Percentiles rank a stretch among this genome's conserved stretches.
Conservation (phyloP, 1,140 invertebrate species). For the Drusus annulatus region DNA sequence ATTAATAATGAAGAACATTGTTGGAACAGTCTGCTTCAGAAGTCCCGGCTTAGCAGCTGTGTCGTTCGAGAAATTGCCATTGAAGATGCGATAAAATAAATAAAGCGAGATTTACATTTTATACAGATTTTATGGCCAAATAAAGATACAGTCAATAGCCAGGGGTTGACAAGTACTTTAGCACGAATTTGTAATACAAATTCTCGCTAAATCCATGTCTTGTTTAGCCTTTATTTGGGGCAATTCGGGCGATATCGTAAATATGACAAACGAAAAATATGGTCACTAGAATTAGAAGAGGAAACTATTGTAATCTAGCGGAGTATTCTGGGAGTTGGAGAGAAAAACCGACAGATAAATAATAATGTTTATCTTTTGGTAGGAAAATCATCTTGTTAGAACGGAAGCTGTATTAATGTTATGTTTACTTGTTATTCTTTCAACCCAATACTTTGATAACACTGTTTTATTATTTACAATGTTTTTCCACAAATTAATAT, state of each 20-base stretch:
- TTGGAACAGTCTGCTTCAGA: background rate
- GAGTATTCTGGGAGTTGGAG: too few relatives aligned
- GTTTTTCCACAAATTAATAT: too few relatives aligned
- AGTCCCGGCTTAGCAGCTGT: background rate
- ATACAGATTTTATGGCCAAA: slow-evolving; percentile 22
- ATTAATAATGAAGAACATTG: background rate
- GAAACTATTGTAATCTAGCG: too few relatives aligned
- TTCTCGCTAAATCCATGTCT: background rate
- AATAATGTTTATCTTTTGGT: too few relatives aligned
- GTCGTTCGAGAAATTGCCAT: slow-evolving; percentile 15
- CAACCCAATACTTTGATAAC: too few relatives aligned
- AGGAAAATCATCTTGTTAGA: too few relatives aligned
- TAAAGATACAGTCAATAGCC: slow-evolving; percentile 24
- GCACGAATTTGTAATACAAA: background rate
- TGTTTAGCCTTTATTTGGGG: background rate
- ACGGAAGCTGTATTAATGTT: too few relatives aligned
- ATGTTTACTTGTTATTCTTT: too few relatives aligned
- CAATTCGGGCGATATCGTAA: background rate
- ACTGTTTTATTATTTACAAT: too few relatives aligned
- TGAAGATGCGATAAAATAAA: slow-evolving; percentile 22
- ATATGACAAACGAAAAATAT: slow-evolving; percentile 11
- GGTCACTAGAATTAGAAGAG: background rate
- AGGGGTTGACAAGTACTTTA: background rate
- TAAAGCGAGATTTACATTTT: slow-evolving; percentile 28
- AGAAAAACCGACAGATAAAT: too few relatives aligned